Evolutionary conservation across 1,140 invertebrate genomes (phyloP).

Genomic region (Chironomus striatipennis): DNA sequence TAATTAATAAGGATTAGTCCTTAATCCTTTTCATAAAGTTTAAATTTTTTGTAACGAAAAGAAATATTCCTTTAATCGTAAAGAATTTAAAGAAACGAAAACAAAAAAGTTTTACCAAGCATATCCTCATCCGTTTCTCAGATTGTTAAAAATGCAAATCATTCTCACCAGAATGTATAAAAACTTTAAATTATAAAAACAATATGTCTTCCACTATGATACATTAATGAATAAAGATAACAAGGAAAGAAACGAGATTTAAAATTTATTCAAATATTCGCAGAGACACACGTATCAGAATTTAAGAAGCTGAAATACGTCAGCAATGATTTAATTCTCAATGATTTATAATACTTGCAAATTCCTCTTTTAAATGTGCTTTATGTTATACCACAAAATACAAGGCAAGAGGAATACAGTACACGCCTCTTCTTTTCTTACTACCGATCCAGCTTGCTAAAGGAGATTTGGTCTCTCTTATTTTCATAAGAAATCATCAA

Average conservation of each 20-base stretch:
- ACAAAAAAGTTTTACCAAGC: too few relatives aligned
- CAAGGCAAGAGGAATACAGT: not conserved
- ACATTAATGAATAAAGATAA: not conserved
- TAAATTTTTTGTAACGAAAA: too few relatives aligned
- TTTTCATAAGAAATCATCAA: not conserved
- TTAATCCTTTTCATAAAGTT: not conserved
- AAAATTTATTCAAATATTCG: not conserved
- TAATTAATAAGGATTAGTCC: not conserved
- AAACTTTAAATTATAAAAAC: not conserved
- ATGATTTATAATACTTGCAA: not conserved
- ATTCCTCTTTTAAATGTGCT: not conserved
- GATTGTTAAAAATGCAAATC: constrained; percentile 1
- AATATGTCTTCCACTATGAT: not conserved
- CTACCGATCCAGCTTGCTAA: not conserved
- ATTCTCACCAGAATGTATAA: not conserved
- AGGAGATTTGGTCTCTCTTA: not conserved
- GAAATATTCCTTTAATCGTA: too few relatives aligned
- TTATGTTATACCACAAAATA: not conserved
- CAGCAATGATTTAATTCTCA: not conserved
- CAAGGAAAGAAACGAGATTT: too few relatives aligned
- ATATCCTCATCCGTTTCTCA: too few relatives aligned
- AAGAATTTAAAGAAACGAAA: too few relatives aligned
- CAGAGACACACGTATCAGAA: not conserved
- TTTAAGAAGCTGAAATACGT: not conserved
- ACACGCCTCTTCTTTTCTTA: not conserved